A percentile compares a stretch with the other conserved stretches of the same genome.
Evolutionary conservation across 2,797 vertebrate genomes (phyloP).

Genomic region (Mustela erminea): DNA sequence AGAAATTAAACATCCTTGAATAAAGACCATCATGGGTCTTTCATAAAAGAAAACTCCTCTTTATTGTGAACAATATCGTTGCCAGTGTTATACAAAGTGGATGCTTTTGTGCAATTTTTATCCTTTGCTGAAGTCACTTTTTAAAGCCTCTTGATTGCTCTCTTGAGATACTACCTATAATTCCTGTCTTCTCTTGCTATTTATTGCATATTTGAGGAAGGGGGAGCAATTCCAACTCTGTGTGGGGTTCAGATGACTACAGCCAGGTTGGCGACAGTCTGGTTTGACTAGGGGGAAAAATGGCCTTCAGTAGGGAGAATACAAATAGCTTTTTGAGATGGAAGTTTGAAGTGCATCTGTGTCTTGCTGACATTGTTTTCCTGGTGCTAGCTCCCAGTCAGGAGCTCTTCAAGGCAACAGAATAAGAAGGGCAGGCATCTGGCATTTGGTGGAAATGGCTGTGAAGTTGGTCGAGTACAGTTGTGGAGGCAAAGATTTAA

Average conservation of each 20-base stretch:
- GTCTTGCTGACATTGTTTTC: not conserved
- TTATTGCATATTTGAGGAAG: not conserved
- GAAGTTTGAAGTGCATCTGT: not conserved
- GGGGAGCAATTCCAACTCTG: not conserved
- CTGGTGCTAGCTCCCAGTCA: not conserved
- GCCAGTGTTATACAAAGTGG: not conserved
- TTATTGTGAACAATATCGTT: not conserved
- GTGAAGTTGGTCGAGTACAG: not conserved
- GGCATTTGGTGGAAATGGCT: not conserved
- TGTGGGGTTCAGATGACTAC: not conserved
- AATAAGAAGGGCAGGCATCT: not conserved
- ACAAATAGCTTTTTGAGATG: not conserved
- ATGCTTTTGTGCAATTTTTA: not conserved
- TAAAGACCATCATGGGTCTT: not conserved
- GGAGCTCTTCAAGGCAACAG: not conserved
- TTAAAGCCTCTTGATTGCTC: not conserved
- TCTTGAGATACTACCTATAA: not conserved
- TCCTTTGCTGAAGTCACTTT: not conserved
- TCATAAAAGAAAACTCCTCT: not conserved
- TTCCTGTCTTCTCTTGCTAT: not conserved
- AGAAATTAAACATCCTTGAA: conserved; percentile 19
- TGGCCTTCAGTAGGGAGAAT: not conserved
- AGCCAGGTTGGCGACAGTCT: not conserved
- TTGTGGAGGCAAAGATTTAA: not conserved
- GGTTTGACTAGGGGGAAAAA: not conserved